These are phyloP conservation scores for Sapajus apella DNA, from an alignment of 2,113 vertebrate genomes.

Conservation along the genomic window DNA sequence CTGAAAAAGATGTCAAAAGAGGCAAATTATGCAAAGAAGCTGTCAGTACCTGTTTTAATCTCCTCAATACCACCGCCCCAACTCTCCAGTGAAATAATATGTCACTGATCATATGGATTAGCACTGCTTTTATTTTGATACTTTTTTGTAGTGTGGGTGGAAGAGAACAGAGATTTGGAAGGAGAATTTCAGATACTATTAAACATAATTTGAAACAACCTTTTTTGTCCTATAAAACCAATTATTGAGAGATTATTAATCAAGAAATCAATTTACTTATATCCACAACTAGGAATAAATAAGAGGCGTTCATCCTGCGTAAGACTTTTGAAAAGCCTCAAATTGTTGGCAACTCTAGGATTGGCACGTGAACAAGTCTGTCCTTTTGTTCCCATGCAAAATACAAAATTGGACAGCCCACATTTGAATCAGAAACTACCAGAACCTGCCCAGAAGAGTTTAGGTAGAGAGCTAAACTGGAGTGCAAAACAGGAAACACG, in stretches of 20 bases:
- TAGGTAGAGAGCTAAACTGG: neutral
- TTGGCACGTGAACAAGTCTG: neutral
- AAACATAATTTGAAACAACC: conserved; percentile 6
- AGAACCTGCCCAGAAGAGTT: neutral
- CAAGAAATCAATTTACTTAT: neutral
- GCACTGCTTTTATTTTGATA: neutral
- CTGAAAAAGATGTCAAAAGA: neutral
- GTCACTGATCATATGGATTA: neutral
- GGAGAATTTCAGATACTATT: neutral
- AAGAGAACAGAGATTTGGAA: neutral
- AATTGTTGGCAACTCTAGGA: neutral
- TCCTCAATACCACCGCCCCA: neutral
- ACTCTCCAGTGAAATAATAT: neutral
- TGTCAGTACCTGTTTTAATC: too few species aligned
- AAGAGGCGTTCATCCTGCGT: neutral
- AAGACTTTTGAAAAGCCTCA: neutral
- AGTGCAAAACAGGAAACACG: too few species aligned
- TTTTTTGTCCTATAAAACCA: neutral
- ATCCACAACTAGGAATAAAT: neutral
- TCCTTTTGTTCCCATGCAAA: neutral
- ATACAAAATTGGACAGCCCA: neutral
- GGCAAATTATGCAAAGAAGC: neutral
- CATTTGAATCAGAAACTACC: neutral
- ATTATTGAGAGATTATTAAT: neutral
- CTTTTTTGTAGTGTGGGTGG: neutral